These are phyloP conservation scores for Sebastes nivosus DNA, from an alignment of 2,797 vertebrate genomes.

Conservation along the genomic window DNA sequence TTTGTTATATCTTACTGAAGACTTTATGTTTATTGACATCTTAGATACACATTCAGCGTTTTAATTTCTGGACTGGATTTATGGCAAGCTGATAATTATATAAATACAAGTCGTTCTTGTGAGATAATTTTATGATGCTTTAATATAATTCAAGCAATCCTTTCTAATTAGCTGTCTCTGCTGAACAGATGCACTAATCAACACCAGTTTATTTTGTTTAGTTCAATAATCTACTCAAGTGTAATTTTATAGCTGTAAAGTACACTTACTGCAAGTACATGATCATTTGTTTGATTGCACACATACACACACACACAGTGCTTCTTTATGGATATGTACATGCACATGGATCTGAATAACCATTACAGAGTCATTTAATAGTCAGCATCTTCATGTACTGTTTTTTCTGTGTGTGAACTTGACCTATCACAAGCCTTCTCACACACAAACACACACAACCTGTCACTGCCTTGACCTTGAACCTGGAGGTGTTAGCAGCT, in stretches of 20 bases:
- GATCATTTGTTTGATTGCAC: constrained; percentile 20
- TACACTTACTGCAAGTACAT: constrained; percentile 39
- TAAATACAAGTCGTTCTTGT: constrained; percentile 52
- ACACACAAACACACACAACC: neutral
- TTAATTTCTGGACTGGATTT: constrained; percentile 57
- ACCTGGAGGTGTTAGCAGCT: constrained; percentile 49
- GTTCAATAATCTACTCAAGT: constrained; percentile 68
- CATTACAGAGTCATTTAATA: constrained; percentile 25
- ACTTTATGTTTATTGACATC: constrained; percentile 10
- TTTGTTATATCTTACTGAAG: constrained; percentile 10
- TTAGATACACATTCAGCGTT: constrained; percentile 14
- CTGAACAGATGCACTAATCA: constrained; percentile 63
- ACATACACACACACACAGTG: neutral
- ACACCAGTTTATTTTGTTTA: constrained; percentile 55
- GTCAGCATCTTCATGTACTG: neutral
- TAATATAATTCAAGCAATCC: constrained; percentile 62
- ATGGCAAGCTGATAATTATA: constrained; percentile 63
- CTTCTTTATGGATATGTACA: constrained; percentile 22
- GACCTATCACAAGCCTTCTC: neutral
- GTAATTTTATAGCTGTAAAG: constrained; percentile 72
- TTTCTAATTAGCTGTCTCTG: constrained; percentile 64
- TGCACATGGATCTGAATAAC: neutral
- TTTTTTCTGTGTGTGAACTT: constrained; percentile 4
- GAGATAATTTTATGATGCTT: constrained; percentile 53
- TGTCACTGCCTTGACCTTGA: constrained; percentile 67